Evolutionary conservation across 2,888 invertebrate species (phyloP), one percentile per base, ranked within the genome.

Genomic region (Parapristionchus giblindavisi): DNA sequence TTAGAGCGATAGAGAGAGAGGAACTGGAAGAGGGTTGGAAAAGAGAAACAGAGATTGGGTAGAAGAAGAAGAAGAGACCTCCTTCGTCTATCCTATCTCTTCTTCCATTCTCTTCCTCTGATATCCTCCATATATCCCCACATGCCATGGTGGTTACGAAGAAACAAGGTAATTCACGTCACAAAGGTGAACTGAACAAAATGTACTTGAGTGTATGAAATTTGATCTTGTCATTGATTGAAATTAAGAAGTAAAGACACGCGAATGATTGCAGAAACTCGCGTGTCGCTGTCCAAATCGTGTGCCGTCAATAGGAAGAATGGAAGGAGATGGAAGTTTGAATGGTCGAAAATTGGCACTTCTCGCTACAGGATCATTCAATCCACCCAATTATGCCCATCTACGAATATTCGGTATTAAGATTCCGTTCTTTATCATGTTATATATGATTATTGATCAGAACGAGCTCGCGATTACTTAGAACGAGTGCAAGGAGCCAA

Each of bases 341-440:
- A 29, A 27, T 1, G 70, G 70, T 0, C 36, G 70, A 32, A 71
- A 71, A 24, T 54, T 71, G 56, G 70, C 48, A 0, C 56, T 71
- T 6, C 38, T 71, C 56, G 40, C 56, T 14, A 48, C 56, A 0
- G 70, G 70, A 24, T 36, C 40, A 17, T 71, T 71, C 70, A 71
- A 71, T n/a, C 70, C 70, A 5, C 70, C 70, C 3, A 38, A 54
- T 40, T 71, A 56, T 40, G 70, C 70, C 6, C 70, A 71, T 29
- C 40, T 71, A 8, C 38, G 70, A 2, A 71, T 71, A 29, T 71
- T 71, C 24, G 70, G 70, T 71, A 14, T 29, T 6, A 29, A 2
- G 32, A 3, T 11, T 14, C 14, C 27, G 14, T 1, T 32, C 1
- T 58, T 27, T 34, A 4, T 11, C 32, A 1, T 11, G 34, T 58